A percentile compares a stretch with the other conserved stretches of the same genome.
phyloP scores from a whole-genome alignment of 2,113 vertebrate species.

The Poeciliopsis retropinna region DNA sequence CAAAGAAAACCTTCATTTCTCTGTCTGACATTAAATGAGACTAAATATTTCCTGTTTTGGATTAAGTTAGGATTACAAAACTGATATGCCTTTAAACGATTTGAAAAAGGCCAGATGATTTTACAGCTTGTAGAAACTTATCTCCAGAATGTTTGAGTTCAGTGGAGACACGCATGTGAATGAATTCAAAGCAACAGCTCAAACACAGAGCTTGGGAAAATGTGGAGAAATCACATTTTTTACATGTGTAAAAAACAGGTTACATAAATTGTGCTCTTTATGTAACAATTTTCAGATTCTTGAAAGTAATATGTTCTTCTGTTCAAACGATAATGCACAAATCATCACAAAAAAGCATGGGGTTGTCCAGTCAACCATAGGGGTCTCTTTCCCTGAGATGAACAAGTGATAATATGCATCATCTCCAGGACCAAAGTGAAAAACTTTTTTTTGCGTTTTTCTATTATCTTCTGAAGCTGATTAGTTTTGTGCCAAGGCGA shows the following conservation, averaged over 20 bases:
- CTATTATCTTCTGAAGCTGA: not conserved
- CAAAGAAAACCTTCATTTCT: too few species aligned
- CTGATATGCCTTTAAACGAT: too few species aligned
- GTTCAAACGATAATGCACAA: too few species aligned
- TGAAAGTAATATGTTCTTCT: too few species aligned
- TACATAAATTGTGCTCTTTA: not conserved
- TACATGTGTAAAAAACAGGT: too few species aligned
- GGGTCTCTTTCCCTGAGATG: not conserved
- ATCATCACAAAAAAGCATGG: not conserved
- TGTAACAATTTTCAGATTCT: too few species aligned
- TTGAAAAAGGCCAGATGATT: too few species aligned
- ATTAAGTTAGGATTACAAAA: too few species aligned
- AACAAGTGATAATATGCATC: not conserved
- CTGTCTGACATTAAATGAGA: too few species aligned
- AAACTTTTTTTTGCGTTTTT: not conserved
- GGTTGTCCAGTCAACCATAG: not conserved
- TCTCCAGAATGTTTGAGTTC: not conserved
- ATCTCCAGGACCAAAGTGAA: not conserved
- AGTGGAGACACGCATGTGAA: not conserved
- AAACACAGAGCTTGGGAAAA: not conserved
- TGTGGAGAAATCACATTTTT: too few species aligned
- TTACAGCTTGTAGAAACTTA: not conserved
- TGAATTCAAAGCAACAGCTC: not conserved
- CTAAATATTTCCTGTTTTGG: too few species aligned
- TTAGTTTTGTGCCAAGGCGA: not conserved